Evolutionary conservation across 1,140 invertebrate species (phyloP), one percentile per base, ranked within the genome.

Genomic region (Zaprionus ghesquierei): DNA sequence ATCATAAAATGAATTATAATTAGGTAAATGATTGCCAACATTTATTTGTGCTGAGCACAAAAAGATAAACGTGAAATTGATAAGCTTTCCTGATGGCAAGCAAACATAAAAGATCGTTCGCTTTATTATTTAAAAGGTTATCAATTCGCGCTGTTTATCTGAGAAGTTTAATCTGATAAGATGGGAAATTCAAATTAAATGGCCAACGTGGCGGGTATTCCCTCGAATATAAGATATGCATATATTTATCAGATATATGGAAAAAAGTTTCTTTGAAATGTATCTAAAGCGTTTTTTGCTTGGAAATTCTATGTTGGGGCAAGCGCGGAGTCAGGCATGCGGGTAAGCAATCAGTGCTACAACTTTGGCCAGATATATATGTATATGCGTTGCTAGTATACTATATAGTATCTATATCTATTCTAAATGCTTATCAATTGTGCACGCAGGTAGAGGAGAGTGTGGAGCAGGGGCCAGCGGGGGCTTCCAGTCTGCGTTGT

Each of bases 111-210:
- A 69, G 72, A 75, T 75, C 75, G 65, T 64, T 82, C 77, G 64
- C 66, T 60, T 66, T 69, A 64, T 75, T 79, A 78, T 81, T 81
- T 79, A 79, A 74, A 70, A 68, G 79, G 75, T 82, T 82, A 82
- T 81, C 79, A 81, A 84, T 84, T 84, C 60, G 51, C 22, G 56
- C 22, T 49, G 81, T 77, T 81, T 79, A 79, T 81, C 66, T 77
- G 46, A 44, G 25, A n/a, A 46, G 18, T 31, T 46, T 44, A 69
- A 75, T 69, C 50, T 64, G 54, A 50, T 51, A 51, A 70, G 64
- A 46, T 6, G n/a, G 12, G 27, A 41, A 54, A 46, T 38, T 44
- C 41, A 55, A 69, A 66, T 66, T 65, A 60, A 73, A 60, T 62
- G 49, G 56, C 50, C 61, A 73, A 38, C 25, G 46, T 27, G 27